Evolutionary conservation across 2,888 invertebrate genomes (phyloP).

Genomic region (Pseudococcus longispinus): DNA sequence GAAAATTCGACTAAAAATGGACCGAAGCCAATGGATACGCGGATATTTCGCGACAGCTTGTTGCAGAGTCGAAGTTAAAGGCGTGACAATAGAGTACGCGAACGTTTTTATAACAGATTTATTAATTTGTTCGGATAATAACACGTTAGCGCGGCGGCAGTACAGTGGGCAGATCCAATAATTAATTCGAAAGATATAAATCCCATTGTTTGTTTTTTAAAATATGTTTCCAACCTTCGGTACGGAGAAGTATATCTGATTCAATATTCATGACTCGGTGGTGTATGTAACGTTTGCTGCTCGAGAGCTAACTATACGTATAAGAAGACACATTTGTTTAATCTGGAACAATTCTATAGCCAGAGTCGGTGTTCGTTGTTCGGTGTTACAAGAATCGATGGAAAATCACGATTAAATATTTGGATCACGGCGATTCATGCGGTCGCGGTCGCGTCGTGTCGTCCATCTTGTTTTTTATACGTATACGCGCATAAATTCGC

Average conservation of each 20-base stretch:
- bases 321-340: slow-evolving; percentile 13
- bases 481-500: not conserved
- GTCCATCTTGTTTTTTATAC: not conserved
- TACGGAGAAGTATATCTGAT: slow-evolving; percentile 28
- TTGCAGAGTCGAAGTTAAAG: slow-evolving; percentile 33
- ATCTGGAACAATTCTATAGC: slow-evolving; percentile 39
- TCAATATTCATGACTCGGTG: slow-evolving; percentile 49
- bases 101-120: slow-evolving; percentile 51
- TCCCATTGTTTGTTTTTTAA: slow-evolving; percentile 54
- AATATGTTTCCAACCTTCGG: slow-evolving; percentile 46
- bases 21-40: not conserved
- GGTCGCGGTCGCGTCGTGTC: not conserved
- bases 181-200: slow-evolving; percentile 55
- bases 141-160: slow-evolving; percentile 47
- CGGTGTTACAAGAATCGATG: slow-evolving; percentile 23
- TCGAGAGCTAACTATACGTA: not conserved
- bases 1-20: not conserved
- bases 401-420: slow-evolving; percentile 45
- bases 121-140: slow-evolving; percentile 54
- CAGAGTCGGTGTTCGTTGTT: not conserved
- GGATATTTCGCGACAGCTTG: slow-evolving; percentile 34
- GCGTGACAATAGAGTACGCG: slow-evolving; percentile 51
- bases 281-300: slow-evolving; percentile 2
- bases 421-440: slow-evolving; percentile 32
- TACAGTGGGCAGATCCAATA: slow-evolving; percentile 54